Conservation (phyloP, 2,888 invertebrate genomes). For the Galerucella nymphaeae region DNA sequence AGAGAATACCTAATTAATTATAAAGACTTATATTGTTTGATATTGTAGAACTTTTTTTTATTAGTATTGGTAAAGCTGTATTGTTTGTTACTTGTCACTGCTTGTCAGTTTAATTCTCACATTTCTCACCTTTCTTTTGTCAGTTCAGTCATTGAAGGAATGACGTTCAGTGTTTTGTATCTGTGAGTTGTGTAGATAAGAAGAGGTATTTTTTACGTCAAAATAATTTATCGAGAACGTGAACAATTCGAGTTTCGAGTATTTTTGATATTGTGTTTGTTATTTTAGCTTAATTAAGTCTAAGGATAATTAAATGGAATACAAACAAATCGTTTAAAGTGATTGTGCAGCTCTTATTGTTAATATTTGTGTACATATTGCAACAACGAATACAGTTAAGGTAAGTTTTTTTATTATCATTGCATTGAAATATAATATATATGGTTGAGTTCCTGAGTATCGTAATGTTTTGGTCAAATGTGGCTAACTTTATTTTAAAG, state of each 20-base stretch:
- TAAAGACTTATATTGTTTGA: background rate
- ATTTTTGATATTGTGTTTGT: slow-evolving; percentile 33
- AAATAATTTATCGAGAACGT: slow-evolving; percentile 34
- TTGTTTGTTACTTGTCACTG: slow-evolving; percentile 16
- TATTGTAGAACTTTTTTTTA: background rate
- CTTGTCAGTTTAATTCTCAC: too few relatives aligned
- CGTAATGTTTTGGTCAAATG: background rate
- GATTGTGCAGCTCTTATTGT: slow-evolving; percentile 39
- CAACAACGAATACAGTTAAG: slow-evolving; percentile 42
- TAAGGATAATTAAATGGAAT: slow-evolving; percentile 27
- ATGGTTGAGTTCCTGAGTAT: background rate
- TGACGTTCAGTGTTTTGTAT: slow-evolving; percentile 12
- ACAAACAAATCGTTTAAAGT: slow-evolving; percentile 31
- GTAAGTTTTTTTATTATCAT: slow-evolving; percentile 29
- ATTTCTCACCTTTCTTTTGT: too few relatives aligned
- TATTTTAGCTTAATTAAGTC: slow-evolving; percentile 34
- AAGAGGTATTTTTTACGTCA: slow-evolving; percentile 39
- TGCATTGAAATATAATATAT: background rate
- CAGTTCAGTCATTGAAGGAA: background rate
- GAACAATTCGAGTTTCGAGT: slow-evolving; percentile 34
- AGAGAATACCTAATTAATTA: background rate
- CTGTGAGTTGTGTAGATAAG: slow-evolving; percentile 27
- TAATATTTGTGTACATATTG: slow-evolving; percentile 42
- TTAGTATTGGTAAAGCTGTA: slow-evolving; percentile 7
- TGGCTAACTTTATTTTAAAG: too few relatives aligned